These are phyloP conservation scores for Prunella fulvescens DNA, from an alignment of 2,113 vertebrate genomes.

Conservation along the genomic window DNA sequence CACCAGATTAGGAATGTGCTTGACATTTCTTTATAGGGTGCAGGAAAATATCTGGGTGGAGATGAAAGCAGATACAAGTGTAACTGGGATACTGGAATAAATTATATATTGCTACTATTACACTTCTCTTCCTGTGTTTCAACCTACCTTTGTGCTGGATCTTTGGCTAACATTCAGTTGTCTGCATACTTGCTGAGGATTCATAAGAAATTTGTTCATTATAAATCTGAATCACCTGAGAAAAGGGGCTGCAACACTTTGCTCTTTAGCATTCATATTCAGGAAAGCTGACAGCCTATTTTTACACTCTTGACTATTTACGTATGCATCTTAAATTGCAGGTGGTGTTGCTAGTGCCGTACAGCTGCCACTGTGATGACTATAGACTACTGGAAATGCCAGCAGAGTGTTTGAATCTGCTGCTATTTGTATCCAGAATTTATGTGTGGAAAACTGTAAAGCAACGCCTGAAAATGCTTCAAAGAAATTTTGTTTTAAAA, in stretches of 20 bases:
- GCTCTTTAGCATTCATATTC: background rate
- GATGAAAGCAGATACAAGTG: slow-evolving; percentile 64
- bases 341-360: background rate
- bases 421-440: background rate
- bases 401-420: background rate
- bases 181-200: slow-evolving; percentile 22
- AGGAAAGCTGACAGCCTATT: background rate
- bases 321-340: background rate
- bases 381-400: background rate
- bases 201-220: background rate
- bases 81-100: slow-evolving; percentile 59
- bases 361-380: background rate
- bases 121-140: slow-evolving; percentile 46
- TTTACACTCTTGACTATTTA: background rate
- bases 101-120: slow-evolving; percentile 58
- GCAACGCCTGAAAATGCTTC: background rate
- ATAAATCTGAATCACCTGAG: background rate
- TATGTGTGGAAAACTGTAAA: background rate
- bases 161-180: slow-evolving; percentile 7
- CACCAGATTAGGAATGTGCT: slow-evolving; percentile 61
- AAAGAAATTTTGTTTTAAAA: background rate
- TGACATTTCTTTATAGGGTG: slow-evolving; percentile 67
- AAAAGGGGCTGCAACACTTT: background rate
- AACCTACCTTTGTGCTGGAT: slow-evolving; percentile 44
- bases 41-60: slow-evolving; percentile 61